Evolutionary conservation across 2,113 vertebrate species (phyloP).

Genomic region (Cololabis saira): DNA sequence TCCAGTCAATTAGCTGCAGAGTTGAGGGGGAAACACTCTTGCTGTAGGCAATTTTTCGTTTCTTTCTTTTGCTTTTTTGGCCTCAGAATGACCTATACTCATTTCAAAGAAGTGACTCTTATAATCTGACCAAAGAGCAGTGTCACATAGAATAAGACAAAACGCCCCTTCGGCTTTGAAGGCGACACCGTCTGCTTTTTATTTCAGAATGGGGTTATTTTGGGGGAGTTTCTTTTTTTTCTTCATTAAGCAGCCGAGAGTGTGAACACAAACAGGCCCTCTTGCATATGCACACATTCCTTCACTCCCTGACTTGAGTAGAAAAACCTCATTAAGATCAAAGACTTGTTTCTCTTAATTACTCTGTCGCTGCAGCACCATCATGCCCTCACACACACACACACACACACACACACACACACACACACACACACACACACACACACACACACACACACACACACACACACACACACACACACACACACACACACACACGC

Average conservation of each 20-base stretch:
- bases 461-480: slow-evolving; percentile 27
- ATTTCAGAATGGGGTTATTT: slow-evolving; percentile 37
- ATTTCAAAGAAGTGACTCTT: slow-evolving; percentile 26
- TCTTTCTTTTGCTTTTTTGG: slow-evolving; percentile 7
- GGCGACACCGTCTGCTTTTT: slow-evolving; percentile 40
- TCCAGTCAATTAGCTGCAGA: slow-evolving; percentile 62
- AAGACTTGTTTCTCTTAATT: slow-evolving; percentile 72
- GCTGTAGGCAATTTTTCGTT: not conserved
- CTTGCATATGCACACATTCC: slow-evolving; percentile 37
- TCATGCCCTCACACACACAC: slow-evolving; percentile 39
- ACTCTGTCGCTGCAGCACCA: slow-evolving; percentile 52
- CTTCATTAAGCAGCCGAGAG: slow-evolving; percentile 20
- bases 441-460: slow-evolving; percentile 26
- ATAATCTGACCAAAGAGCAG: slow-evolving; percentile 9
- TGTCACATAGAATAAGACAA: slow-evolving; percentile 23
- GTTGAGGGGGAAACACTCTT: slow-evolving; percentile 36
- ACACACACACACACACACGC: slow-evolving; percentile 24
- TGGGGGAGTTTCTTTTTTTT: not conserved
- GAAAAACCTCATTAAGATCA: slow-evolving; percentile 75
- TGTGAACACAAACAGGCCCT: slow-evolving; percentile 33
- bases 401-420: slow-evolving; percentile 28
- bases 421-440: slow-evolving; percentile 19
- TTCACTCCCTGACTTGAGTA: slow-evolving; percentile 40
- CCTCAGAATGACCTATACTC: slow-evolving; percentile 43
- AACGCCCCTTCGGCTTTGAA: slow-evolving; percentile 18